phyloP scores from a whole-genome alignment of 2,888 invertebrate genomes.

The Cephus runcator region DNA sequence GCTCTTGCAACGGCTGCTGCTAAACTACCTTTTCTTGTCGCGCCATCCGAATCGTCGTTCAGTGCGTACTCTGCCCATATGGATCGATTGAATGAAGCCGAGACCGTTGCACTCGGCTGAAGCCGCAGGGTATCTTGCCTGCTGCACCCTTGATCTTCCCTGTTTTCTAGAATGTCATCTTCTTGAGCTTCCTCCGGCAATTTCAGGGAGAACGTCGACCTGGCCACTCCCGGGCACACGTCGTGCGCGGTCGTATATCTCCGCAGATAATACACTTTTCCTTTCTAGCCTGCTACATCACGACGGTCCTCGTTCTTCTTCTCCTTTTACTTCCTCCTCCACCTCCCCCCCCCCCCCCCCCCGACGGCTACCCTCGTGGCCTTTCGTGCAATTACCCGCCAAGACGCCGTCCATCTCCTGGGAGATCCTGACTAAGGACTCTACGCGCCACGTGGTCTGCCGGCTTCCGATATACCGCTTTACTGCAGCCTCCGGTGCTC shows the following conservation, averaged over 20 bases:
- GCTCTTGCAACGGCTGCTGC: background rate
- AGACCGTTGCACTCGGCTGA: background rate
- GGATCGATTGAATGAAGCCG: background rate
- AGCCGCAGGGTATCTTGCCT: background rate
- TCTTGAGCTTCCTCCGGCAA: background rate
- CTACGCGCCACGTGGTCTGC: conserved; percentile 29
- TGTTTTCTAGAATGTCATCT: background rate
- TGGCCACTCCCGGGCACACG: background rate
- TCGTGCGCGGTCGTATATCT: background rate
- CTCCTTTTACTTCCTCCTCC: background rate
- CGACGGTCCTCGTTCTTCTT: background rate
- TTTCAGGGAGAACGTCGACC: background rate
- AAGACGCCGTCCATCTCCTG: conserved; percentile 47
- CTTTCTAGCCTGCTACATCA: background rate
- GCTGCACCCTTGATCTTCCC: background rate
- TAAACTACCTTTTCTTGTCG: no score
- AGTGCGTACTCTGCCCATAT: background rate
- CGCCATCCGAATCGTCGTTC: background rate
- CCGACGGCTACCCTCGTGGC: background rate
- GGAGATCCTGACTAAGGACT: conserved; percentile 43
- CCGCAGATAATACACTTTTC: conserved; percentile 45
- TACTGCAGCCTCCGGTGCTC: background rate
- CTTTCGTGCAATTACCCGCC: conserved; percentile 54
- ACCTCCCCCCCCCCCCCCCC: background rate
- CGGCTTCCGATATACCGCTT: conserved; percentile 28